Evolutionary conservation across 2,113 vertebrate genomes (phyloP), one percentile per base, ranked within the genome.

Genomic region (Gnathonemus longibarbis): DNA sequence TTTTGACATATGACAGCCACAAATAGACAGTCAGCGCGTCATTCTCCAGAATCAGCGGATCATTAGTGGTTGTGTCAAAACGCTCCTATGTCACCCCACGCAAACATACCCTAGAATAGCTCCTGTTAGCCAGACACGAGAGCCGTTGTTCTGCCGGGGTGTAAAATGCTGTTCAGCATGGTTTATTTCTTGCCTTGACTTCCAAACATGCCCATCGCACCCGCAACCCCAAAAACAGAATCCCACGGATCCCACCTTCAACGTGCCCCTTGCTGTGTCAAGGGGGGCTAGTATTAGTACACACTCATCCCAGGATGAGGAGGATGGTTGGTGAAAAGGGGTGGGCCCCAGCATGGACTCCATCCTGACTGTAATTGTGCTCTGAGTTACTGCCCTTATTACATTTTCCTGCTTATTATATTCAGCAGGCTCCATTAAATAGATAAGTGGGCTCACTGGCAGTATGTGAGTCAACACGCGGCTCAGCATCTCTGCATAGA

Each of bases 31-130:
- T 87, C 91, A 91, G 89, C 91, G 58, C 35, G 19, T 80, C 74
- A 91, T 93, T 92, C 66, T 48, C 84, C 91, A 88, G 90, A 93
- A 93, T 77, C 85, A 62, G 91, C 93, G 45, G 94, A 95, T 95
- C 95, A 94, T 95, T 95, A 94, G 94, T 88, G 13, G 90, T 91
- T 90, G 92, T 95, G 94, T 95, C 93, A 94, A 94, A 95, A 94
- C 93, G 93, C 6, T 91, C 87, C 91, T 88, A 92, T 94, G 92
- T 95, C 93, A 92, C 94, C 91, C 92, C 1, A 74, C 19, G 88
- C 8, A 48, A 5, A 31, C 27, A 31, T 31, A 77, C 88, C 88
- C 70, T 52, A 85, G 46, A 89, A 89, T 89, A 89, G 13, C 89
- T 84, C 50, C 19, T 46, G 17, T 89, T 89, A 89, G 27, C 89